phyloP scores from a whole-genome alignment of 1,140 invertebrate species.

The Gonioctena quinquepunctata region DNA sequence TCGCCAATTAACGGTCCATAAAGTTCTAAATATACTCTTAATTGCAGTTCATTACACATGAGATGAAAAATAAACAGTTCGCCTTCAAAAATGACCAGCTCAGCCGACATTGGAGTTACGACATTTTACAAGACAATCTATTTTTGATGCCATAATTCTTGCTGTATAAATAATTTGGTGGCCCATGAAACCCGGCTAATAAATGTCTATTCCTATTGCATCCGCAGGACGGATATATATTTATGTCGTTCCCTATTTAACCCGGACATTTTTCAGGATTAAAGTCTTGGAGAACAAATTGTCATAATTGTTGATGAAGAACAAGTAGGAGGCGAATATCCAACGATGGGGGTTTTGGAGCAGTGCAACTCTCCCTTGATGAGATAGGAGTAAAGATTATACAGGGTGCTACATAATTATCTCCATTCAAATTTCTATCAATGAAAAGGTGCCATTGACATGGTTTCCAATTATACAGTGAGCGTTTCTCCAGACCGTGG shows the following conservation, averaged over 20 bases:
- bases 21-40: slow-evolving; percentile 5
- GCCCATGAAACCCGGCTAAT: background rate
- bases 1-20: background rate
- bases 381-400: too few relatives aligned
- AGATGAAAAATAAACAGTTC: background rate
- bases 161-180: slow-evolving; percentile 1
- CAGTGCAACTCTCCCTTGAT: too few relatives aligned
- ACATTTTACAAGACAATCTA: slow-evolving; percentile 10
- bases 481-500: too few relatives aligned
- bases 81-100: slow-evolving; percentile 1
- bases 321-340: too few relatives aligned
- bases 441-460: too few relatives aligned
- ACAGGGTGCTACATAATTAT: too few relatives aligned
- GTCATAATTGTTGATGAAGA: too few relatives aligned
- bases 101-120: slow-evolving; percentile 3
- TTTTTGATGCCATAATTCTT: slow-evolving; percentile 5
- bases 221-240: background rate
- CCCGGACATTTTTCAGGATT: too few relatives aligned
- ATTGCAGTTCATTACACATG: background rate
- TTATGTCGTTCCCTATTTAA: background rate
- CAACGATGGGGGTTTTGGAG: too few relatives aligned
- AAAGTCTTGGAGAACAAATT: too few relatives aligned
- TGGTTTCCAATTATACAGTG: too few relatives aligned
- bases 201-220: background rate
- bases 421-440: too few relatives aligned